Conservation (phyloP, 2,113 vertebrate species). For the Hemiscyllium ocellatum region DNA sequence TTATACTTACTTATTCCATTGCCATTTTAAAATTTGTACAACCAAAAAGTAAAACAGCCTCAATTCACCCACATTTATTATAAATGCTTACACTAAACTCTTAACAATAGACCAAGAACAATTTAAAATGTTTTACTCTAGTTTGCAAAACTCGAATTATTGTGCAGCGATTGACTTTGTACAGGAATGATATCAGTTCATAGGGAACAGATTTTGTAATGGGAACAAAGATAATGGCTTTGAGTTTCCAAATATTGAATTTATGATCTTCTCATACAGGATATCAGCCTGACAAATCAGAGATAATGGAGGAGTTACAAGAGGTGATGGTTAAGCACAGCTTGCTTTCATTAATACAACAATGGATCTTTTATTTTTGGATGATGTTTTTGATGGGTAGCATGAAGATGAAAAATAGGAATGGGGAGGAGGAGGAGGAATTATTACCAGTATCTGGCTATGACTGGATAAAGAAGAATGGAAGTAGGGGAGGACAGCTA, state of each 20-base stretch:
- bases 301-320: not conserved
- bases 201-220: not conserved
- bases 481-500: not conserved
- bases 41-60: not conserved
- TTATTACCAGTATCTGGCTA: not conserved
- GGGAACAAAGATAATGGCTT: not conserved
- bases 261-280: not conserved
- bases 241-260: not conserved
- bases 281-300: not conserved
- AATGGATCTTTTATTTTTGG: not conserved
- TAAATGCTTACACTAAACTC: not conserved
- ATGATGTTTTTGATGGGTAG: no score
- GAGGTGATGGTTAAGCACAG: not conserved
- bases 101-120: not conserved
- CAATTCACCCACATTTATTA: not conserved
- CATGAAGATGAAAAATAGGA: not conserved
- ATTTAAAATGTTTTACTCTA: not conserved
- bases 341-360: not conserved
- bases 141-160: not conserved
- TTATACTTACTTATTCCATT: not conserved
- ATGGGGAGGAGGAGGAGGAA: not conserved
- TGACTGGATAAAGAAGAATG: not conserved
- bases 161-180: not conserved
- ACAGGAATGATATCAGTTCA: not conserved
- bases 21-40: not conserved